Base-by-base conservation (phyloP, 2,888 invertebrate species). In the Endotricha flammealis region DNA sequence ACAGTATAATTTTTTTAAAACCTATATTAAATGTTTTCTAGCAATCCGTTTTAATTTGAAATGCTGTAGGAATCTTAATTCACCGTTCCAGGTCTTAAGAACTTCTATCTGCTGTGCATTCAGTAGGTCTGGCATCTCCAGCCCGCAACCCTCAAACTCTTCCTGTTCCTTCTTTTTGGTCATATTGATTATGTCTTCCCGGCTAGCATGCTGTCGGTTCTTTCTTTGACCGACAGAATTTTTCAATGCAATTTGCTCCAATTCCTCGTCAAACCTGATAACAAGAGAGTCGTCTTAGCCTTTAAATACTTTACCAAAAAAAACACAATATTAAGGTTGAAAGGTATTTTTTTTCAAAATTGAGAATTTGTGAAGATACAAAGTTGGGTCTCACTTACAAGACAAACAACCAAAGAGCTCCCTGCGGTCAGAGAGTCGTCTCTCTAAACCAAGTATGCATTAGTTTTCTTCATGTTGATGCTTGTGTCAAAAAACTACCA, bases 111-210 rank as follows among this genome's bases (percentile, higher is more conserved):
- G 91, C 14, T 81, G 72, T 2, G 69, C 59, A 60, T 90, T 89
- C 52, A 91, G 64, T 38, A 94, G 74, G 68, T 94, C 91, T 1
- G 93, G 93, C 55, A 93, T 89, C 88, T 95, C 95, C 57, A 95
- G 78, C 14, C 96, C 96, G 58, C 92, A 92, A 0, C 90, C 90
- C 41, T 91, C 86, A 61, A 91, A 96, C 62, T 96, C 95, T 42
- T 91, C 90, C 5, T 57, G 75, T 55, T 96, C 96, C 33, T 89
- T 88, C 56, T 94, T 91, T 46, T 91, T 87, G 0, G 93, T 94
- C 54, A 95, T 90, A 54, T 90, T 90, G 29, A 96, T 92, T 6
- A 93, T 89, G 71, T 94, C 92, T 71, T 94, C 91, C 41, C 96
- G 88, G 48, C 91, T 92, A 0, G 92, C 93, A 73, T 96, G 95